phyloP scores from a whole-genome alignment of 2,888 invertebrate genomes.

The Apodemia mormo region DNA sequence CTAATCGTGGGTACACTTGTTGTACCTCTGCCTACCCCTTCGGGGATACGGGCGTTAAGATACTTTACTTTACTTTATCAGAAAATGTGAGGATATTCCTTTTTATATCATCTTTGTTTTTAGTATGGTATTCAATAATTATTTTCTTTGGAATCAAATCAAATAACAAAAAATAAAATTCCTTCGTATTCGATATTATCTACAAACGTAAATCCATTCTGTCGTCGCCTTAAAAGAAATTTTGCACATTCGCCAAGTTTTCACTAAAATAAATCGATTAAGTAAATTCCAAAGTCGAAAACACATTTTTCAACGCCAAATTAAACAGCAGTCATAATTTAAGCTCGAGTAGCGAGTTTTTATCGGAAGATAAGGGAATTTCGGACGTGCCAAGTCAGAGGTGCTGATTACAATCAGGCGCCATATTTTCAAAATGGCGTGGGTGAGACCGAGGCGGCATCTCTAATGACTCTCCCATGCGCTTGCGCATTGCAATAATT shows the following conservation, averaged over 20 bases:
- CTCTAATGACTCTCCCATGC: slow-evolving; percentile 73
- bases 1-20: no score
- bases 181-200: no score
- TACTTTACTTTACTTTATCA: no score
- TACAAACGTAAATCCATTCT: not conserved
- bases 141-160: no score
- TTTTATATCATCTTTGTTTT: no score
- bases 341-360: slow-evolving; percentile 18
- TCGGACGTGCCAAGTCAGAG: slow-evolving; percentile 35
- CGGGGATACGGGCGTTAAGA: no score
- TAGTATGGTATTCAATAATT: no score
- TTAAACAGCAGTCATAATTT: slow-evolving; percentile 19
- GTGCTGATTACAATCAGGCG: slow-evolving; percentile 75
- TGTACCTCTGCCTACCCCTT: no score
- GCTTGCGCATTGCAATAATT: slow-evolving; percentile 70
- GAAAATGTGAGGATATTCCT: no score
- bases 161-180: no score
- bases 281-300: slow-evolving; percentile 13
- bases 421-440: slow-evolving; percentile 55
- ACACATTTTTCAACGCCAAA: slow-evolving; percentile 17
- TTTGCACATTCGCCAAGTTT: slow-evolving; percentile 15
- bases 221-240: not conserved
- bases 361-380: slow-evolving; percentile 24
- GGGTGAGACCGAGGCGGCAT: slow-evolving; percentile 46
- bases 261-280: slow-evolving; percentile 17